A percentile compares a stretch with the other conserved stretches of the same genome.
Evolutionary conservation across 2,797 vertebrate species (phyloP).

Genomic region (Neosilurus hyrtlii): DNA sequence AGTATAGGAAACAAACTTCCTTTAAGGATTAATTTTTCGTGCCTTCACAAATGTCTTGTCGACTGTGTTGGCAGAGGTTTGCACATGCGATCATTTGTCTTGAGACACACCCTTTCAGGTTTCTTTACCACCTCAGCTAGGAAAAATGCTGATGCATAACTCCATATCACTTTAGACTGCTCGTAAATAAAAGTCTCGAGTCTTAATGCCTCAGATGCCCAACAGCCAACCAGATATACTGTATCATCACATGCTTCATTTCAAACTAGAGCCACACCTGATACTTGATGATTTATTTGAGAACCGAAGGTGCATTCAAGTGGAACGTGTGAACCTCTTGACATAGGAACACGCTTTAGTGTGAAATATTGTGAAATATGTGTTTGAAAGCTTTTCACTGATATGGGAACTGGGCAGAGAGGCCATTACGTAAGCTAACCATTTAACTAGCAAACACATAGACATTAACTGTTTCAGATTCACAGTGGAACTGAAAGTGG

Average conservation of each 20-base stretch:
- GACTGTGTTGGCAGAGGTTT: neutral
- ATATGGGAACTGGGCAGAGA: neutral
- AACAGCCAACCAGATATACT: neutral
- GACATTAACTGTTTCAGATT: too few relatives aligned
- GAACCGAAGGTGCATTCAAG: neutral
- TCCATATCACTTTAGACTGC: neutral
- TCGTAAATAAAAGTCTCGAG: neutral
- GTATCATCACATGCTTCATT: neutral
- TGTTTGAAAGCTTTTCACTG: too few relatives aligned
- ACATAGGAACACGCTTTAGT: neutral
- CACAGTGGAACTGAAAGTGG: too few relatives aligned
- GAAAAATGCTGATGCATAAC: neutral
- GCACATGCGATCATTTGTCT: slow-evolving; percentile 2
- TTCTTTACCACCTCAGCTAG: neutral
- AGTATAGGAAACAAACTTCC: slow-evolving; percentile 3
- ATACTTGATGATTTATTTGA: neutral
- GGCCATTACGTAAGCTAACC: neutral
- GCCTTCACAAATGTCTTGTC: neutral
- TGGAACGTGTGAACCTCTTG: neutral
- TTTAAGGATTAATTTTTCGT: slow-evolving; percentile 2
- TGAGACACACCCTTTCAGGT: neutral
- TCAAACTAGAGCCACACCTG: neutral
- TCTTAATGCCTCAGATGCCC: too few relatives aligned
- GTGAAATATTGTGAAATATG: neutral
- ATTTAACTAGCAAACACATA: too few relatives aligned